A percentile compares a stretch with the other conserved stretches of the same genome.
Evolutionary conservation across 2,113 vertebrate species (phyloP).

Genomic region (Phaetusa simplex): DNA sequence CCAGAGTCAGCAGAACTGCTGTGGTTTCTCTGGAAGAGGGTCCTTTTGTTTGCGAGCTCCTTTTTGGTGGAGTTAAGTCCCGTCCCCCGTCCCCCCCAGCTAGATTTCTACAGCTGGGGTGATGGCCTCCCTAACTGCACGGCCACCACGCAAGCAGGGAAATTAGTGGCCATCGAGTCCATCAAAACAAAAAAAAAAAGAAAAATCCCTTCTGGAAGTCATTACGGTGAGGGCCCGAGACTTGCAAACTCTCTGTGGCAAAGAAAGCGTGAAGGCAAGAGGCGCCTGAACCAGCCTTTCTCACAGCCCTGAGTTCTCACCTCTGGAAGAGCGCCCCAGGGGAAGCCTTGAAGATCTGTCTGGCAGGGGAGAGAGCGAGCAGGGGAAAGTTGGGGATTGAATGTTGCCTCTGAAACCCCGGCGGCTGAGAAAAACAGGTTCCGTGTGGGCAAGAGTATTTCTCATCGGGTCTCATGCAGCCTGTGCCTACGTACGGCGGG

Average conservation of each 20-base stretch:
- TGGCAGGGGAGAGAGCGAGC: neutral
- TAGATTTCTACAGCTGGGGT: neutral
- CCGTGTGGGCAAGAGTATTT: neutral
- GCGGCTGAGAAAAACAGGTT: neutral
- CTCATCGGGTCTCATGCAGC: neutral
- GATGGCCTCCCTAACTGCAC: neutral
- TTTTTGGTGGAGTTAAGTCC: neutral
- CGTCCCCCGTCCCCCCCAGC: too few species aligned
- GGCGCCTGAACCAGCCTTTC: neutral
- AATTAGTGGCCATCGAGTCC: neutral
- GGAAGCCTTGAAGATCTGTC: neutral
- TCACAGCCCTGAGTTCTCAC: neutral
- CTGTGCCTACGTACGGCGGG: neutral
- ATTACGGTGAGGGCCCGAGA: neutral
- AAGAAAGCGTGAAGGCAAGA: neutral
- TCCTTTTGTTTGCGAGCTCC: neutral
- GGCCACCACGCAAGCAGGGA: neutral
- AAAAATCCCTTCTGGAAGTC: neutral
- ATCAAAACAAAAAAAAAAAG: neutral
- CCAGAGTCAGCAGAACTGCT: neutral
- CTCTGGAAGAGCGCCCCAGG: neutral
- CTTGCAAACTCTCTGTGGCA: neutral
- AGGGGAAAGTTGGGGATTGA: neutral
- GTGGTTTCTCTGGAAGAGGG: neutral
- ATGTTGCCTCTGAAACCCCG: neutral